Evolutionary conservation across 1,140 invertebrate genomes (phyloP).

Genomic region (Thaumetopoea pityocampa): DNA sequence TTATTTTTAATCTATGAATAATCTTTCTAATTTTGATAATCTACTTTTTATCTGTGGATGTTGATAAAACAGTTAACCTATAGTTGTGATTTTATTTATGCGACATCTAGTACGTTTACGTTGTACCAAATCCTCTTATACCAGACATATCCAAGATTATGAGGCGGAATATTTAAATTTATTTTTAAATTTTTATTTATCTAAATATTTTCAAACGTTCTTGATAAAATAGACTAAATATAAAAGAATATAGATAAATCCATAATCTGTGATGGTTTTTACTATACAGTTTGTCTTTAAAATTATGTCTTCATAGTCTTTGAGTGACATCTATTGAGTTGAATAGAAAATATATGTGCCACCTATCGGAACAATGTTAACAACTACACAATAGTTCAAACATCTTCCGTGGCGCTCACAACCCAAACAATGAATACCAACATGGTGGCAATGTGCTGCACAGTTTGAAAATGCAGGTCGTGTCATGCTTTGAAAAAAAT

Average conservation of each 20-base stretch:
- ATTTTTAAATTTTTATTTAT: too few relatives aligned
- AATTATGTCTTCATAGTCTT: slow-evolving; percentile 1
- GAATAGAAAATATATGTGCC: slow-evolving; percentile 13
- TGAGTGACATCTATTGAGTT: slow-evolving; percentile 22
- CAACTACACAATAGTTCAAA: slow-evolving; percentile 34
- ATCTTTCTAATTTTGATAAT: too few relatives aligned
- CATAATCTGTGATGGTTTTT: too few relatives aligned
- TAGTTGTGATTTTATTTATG: not conserved
- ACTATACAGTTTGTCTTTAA: too few relatives aligned
- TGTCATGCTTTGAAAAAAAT: slow-evolving; percentile 76
- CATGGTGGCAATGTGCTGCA: slow-evolving; percentile 75
- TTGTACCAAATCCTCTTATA: not conserved
- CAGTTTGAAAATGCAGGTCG: slow-evolving; percentile 76
- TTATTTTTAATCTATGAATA: too few relatives aligned
- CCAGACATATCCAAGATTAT: too few relatives aligned
- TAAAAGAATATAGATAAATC: too few relatives aligned
- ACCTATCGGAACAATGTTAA: slow-evolving; percentile 26
- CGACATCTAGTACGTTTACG: not conserved
- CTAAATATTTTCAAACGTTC: too few relatives aligned
- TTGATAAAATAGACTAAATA: too few relatives aligned
- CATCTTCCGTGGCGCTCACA: slow-evolving; percentile 62
- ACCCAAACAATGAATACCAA: slow-evolving; percentile 77
- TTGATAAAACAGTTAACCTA: slow-evolving; percentile 26
- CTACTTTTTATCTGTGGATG: slow-evolving; percentile 11
- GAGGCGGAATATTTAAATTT: too few relatives aligned